A percentile compares a stretch with the other conserved stretches of the same genome.
Evolutionary conservation across 92 coral and sea anemone genomes (phyloP).

Genomic region (Scolanthus callimorphus): DNA sequence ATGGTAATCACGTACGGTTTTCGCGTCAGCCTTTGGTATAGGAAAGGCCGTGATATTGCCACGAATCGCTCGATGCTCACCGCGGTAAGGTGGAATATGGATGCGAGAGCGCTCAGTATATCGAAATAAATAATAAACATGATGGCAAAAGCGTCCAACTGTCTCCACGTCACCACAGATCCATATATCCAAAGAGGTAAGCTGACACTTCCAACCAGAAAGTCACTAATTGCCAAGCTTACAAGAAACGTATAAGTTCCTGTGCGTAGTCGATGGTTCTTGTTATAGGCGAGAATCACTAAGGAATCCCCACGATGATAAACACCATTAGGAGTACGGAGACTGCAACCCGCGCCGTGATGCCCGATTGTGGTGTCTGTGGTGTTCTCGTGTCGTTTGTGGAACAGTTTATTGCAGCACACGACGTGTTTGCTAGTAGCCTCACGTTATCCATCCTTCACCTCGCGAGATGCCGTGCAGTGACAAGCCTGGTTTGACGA

Average conservation of each 20-base stretch:
- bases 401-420: no score
- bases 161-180: constrained; percentile 30
- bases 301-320: constrained; percentile 51
- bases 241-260: constrained; percentile 67
- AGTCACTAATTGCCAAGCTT: constrained; percentile 74
- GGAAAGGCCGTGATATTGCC: constrained; percentile 82
- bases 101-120: constrained; percentile 85
- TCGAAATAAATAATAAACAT: constrained; percentile 68
- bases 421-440: not conserved
- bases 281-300: constrained; percentile 62
- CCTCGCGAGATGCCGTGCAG: no score
- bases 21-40: constrained; percentile 64
- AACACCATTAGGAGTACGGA: constrained; percentile 34
- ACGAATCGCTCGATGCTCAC: constrained; percentile 85
- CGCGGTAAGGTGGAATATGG: constrained; percentile 85
- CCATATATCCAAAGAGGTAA: constrained; percentile 74
- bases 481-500: no score
- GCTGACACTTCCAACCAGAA: constrained; percentile 68
- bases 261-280: constrained; percentile 63
- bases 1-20: constrained; percentile 52
- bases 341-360: constrained; percentile 29
- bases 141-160: constrained; percentile 7
- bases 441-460: not conserved
- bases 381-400: not conserved
- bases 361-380: no score